Evolutionary conservation across 2,113 vertebrate genomes (phyloP).

Genomic region (Hyla sarda): DNA sequence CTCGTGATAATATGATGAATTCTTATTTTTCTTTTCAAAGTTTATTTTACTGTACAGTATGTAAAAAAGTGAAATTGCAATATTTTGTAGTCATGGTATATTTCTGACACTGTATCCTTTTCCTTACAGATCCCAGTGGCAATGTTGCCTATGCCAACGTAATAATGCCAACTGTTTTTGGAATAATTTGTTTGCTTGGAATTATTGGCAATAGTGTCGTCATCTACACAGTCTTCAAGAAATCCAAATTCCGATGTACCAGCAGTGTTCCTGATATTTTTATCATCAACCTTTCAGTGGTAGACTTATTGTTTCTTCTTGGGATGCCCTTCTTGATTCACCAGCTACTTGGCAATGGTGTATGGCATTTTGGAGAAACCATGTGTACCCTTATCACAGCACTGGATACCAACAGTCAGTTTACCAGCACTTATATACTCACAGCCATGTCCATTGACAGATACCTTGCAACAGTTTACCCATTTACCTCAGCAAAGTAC

Average conservation of each 20-base stretch:
- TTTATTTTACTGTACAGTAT: too few relatives aligned
- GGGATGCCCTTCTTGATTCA: conserved; percentile 71
- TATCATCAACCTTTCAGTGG: conserved; percentile 68
- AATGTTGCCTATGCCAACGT: conserved; percentile 64
- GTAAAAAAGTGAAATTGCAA: not conserved
- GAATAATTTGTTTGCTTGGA: conserved; percentile 72
- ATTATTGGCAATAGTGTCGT: conserved; percentile 69
- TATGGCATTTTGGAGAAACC: conserved; percentile 64
- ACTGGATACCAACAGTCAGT: conserved; percentile 70
- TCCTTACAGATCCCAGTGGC: conserved; percentile 40
- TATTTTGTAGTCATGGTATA: not conserved
- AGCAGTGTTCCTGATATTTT: conserved; percentile 69
- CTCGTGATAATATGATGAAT: too few relatives aligned
- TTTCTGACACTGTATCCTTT: not conserved
- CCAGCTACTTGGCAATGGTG: conserved; percentile 67
- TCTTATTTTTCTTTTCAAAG: too few relatives aligned
- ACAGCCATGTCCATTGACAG: conserved; percentile 65
- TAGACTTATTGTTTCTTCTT: conserved; percentile 68
- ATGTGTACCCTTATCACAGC: conserved; percentile 67
- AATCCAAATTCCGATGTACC: conserved; percentile 68
- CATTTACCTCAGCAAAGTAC: conserved; percentile 64
- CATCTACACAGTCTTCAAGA: conserved; percentile 72
- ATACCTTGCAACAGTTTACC: conserved; percentile 66
- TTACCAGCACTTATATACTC: conserved; percentile 69
- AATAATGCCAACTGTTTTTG: conserved; percentile 72